Evolutionary conservation across 2,888 invertebrate species (phyloP), one percentile per base, ranked within the genome.

Genomic region (Epiblema foenella): DNA sequence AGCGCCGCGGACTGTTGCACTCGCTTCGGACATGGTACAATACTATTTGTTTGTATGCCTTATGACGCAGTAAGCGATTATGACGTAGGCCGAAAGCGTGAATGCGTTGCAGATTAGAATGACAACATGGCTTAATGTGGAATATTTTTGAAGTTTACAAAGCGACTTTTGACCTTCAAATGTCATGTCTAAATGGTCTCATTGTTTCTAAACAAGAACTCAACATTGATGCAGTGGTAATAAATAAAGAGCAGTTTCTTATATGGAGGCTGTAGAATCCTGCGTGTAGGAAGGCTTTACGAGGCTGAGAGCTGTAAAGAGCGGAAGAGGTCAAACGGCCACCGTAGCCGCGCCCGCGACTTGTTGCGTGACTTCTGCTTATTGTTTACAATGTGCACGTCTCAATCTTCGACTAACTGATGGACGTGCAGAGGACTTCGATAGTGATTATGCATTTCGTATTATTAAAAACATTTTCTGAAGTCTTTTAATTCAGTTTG

Each of bases 281-380:
- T 29, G 66, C 58, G 62, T 71, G 66, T 52, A 59, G 64, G 39
- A 63, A 68, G 78, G 77, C n/a, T 70, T 69, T 78, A 81, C 76
- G 77, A 76, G 77, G 81, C 81, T 78, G 77, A 77, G 79, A 84
- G 79, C 78, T 83, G 77, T 84, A 85, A 85, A 86, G 80, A 80
- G 79, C 82, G 79, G 79, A 82, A 85, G 77, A 84, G 85, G 83
- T 85, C 84, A 81, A 83, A 78, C 76, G 78, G 79, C 71, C 75
- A 74, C 58, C 63, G 73, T 64, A 74, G 76, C 51, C 77, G 78
- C 78, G 80, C 81, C 75, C 77, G 77, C 84, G 85, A 91, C 91
- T 90, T 91, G 91, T 91, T 91, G 91, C 91, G 82, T 82, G 78
- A 74, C 72, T 74, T 69, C 69, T 68, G 64, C 76, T 78, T 77